Evolutionary conservation across 1,140 invertebrate genomes (phyloP).

Genomic region (Branchinecta lynchi): DNA sequence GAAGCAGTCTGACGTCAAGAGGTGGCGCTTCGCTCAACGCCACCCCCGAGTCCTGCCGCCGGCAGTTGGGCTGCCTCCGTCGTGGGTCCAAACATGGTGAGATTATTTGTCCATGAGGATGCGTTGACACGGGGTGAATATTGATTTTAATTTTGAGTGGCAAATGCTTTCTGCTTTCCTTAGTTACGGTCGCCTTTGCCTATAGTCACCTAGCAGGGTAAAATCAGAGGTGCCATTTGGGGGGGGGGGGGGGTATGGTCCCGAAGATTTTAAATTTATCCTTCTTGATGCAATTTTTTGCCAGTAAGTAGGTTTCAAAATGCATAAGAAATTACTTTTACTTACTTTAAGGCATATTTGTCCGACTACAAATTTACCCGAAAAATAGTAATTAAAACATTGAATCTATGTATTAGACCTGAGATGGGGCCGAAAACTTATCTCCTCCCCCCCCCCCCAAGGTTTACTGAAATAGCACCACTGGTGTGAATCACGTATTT

Average conservation of each 20-base stretch:
- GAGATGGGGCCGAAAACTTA: no score
- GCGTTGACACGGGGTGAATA: background rate
- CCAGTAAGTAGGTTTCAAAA: background rate
- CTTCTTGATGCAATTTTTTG: background rate
- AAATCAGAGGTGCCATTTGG: background rate
- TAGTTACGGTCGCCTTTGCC: background rate
- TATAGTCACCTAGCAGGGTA: no score
- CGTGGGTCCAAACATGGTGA: background rate
- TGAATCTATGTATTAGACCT: no score
- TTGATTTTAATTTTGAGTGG: background rate
- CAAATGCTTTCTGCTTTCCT: background rate
- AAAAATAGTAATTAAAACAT: no score
- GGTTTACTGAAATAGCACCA: no score
- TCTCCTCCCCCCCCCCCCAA: no score
- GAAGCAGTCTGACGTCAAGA: background rate
- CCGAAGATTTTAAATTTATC: background rate
- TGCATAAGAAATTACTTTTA: no score
- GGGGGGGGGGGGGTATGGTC: background rate
- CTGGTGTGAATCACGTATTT: no score
- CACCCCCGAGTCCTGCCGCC: background rate
- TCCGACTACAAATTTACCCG: no score
- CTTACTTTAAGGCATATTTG: no score
- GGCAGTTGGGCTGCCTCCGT: background rate
- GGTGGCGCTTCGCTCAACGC: background rate
- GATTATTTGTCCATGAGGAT: background rate